Evolutionary conservation across 1,140 invertebrate species (phyloP).

Genomic region (Ceratosolen solmsi): DNA sequence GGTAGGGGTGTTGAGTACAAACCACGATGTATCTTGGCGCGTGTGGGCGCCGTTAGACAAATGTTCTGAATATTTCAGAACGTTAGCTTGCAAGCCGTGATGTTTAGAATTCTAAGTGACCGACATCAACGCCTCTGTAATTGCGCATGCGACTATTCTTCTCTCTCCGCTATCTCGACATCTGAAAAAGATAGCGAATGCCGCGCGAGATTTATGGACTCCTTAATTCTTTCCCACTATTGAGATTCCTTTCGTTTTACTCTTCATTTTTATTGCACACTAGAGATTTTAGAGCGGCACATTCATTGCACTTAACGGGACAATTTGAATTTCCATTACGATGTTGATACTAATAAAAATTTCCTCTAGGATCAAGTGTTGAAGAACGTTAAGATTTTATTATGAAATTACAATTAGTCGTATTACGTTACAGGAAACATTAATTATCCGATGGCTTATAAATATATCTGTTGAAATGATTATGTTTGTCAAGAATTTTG

Average conservation of each 20-base stretch:
- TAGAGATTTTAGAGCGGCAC: background rate
- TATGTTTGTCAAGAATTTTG: too few species aligned
- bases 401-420: too few species aligned
- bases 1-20: background rate
- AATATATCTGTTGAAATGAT: too few species aligned
- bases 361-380: background rate
- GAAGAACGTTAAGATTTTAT: background rate
- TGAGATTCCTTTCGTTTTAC: background rate
- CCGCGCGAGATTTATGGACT: constrained; percentile 29
- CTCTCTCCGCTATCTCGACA: background rate
- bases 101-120: constrained; percentile 41
- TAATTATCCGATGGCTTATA: too few species aligned
- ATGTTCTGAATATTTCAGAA: constrained; percentile 32
- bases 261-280: background rate
- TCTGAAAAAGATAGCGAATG: background rate
- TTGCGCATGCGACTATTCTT: constrained; percentile 13
- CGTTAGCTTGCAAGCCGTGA: background rate
- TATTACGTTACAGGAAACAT: too few species aligned
- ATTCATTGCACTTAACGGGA: background rate
- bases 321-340: background rate
- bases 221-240: background rate
- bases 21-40: background rate
- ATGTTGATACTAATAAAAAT: background rate
- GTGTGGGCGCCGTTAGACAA: constrained; percentile 32
- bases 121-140: constrained; percentile 43